Conservation (phyloP, 1,140 invertebrate genomes). For the honey bee (Apis mellifera) region DNA sequence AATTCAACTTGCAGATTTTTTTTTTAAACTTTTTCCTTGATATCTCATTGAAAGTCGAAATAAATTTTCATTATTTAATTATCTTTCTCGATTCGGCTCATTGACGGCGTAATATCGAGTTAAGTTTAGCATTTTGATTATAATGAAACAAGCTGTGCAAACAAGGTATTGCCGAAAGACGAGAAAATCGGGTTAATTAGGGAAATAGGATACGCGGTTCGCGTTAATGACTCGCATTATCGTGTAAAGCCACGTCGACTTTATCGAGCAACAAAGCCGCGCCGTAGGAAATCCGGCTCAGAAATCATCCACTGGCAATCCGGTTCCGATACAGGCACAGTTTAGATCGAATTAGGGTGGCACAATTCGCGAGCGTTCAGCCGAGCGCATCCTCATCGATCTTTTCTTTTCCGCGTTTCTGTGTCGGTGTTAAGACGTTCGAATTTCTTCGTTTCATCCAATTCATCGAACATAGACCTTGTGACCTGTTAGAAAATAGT, state of each 20-base stretch:
- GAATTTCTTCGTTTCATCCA: too few relatives aligned
- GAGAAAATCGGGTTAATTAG: slow-evolving; percentile 8
- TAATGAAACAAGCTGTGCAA: background rate
- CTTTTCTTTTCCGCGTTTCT: background rate
- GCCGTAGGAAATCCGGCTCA: slow-evolving; percentile 57
- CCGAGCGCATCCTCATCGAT: slow-evolving; percentile 46
- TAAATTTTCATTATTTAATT: too few relatives aligned
- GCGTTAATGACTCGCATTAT: slow-evolving; percentile 46
- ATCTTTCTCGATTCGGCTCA: background rate
- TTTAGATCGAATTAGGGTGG: slow-evolving; percentile 70
- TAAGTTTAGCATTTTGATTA: background rate
- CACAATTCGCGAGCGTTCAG: slow-evolving; percentile 59
- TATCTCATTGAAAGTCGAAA: too few relatives aligned
- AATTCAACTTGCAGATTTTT: too few relatives aligned
- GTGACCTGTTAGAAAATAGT: background rate
- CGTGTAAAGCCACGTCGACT: slow-evolving; percentile 43
- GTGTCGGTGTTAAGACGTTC: background rate
- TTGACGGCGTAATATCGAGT: too few relatives aligned
- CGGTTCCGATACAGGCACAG: slow-evolving; percentile 67
- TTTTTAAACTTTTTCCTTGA: too few relatives aligned
- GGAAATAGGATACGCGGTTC: background rate
- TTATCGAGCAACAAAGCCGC: slow-evolving; percentile 32
- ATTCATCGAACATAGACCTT: too few relatives aligned
- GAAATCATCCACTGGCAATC: slow-evolving; percentile 70
- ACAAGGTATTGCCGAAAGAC: background rate